Evolutionary conservation across 2,888 invertebrate species (phyloP), one percentile per base, ranked within the genome.

Genomic region (Acholoe squamosa): DNA sequence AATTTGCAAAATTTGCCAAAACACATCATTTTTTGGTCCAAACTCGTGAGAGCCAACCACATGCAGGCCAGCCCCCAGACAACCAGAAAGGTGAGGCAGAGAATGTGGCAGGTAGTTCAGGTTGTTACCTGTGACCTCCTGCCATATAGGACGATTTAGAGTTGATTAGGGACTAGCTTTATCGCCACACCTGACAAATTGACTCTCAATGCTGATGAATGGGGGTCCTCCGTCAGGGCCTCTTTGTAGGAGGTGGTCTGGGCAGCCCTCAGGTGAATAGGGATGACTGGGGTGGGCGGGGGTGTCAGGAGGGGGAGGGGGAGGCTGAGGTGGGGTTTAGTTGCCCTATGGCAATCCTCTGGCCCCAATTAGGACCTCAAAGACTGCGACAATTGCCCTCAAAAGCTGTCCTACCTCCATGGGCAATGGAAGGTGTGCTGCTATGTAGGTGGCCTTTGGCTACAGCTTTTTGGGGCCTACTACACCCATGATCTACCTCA

Each of bases 191-290:
- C 84, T 43, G 84, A 84, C 84, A 84, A 84, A 84, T 84, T 84
- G 84, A 84, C 84, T 33, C 84, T 84, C 84, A 84, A 84, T 84
- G 34, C 33, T 84, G 84, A 84, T 84, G 33, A 84, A 84, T 34
- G 84, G 33, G 34, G 22, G 84, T 7, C 22, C 22, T 22, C 43
- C 25, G 34, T 84, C 84, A 84, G 52, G 16, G 28, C 10, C 34
- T 14, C 84, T 84, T 51, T 71, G 14, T 71, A n/a, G 71, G 7
- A n/a, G 71, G 71, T 14, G 14, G 14, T 22, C 61, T 14, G 61
- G 71, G 14, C 71, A 43, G 16, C 71, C 71, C 71, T 25, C 71
- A 71, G 71, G 71, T 71, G 71, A 61, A n/a, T 3, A 19, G 3
- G 19, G 61, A n/a, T 61, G 43, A 43, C 43, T 43, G 10, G 43